Evolutionary conservation across 2,797 vertebrate species (phyloP), one percentile per base, ranked within the genome.

Genomic region (Amblyopsis hoosieri): DNA sequence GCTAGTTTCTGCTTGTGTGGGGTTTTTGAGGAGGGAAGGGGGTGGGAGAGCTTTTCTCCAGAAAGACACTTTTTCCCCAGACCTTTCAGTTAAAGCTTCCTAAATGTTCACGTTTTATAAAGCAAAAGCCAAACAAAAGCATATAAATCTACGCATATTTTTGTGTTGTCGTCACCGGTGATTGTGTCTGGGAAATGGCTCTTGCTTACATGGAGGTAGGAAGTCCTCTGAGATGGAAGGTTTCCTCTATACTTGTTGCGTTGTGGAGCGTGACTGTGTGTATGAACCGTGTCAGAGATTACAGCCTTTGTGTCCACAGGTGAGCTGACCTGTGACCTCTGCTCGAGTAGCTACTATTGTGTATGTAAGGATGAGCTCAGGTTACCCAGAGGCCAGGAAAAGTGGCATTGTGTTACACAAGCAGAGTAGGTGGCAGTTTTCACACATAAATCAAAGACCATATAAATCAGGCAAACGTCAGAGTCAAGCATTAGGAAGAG

Each of bases 301-400:
- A 92, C 84, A 81, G 84, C 62, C 80, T 86, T 85, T 89, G 82
- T 87, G 87, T 90, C 87, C 86, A 84, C 91, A 93, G 90, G 91
- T 91, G 89, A 88, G 81, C 64, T 81, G 75, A 85, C 90, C 83
- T 90, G 62, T 85, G 89, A 91, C 85, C 85, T 73, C 79, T 83
- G 79, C 83, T 78, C 76, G 82, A 81, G 81, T 81, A 74, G 81
- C 79, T 73, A 59, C 81, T 76, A 90, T 91, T 90, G 88, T 89
- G 47, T 86, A 55, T 72, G 72, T 84, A 75, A 78, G 83, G 87
- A 85, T 79, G 84, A 85, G 85, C 84, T 91, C 88, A 82, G 83
- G 85, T 90, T 92, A 85, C 86, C 81, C 81, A 71, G 52, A 77
- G 86, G 85, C 79, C 89, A 91, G 91, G 90, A 93, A 93, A 92